These are phyloP conservation scores for Dryomyza anilis DNA, from an alignment of 2,888 invertebrate genomes.

Conservation along the genomic window DNA sequence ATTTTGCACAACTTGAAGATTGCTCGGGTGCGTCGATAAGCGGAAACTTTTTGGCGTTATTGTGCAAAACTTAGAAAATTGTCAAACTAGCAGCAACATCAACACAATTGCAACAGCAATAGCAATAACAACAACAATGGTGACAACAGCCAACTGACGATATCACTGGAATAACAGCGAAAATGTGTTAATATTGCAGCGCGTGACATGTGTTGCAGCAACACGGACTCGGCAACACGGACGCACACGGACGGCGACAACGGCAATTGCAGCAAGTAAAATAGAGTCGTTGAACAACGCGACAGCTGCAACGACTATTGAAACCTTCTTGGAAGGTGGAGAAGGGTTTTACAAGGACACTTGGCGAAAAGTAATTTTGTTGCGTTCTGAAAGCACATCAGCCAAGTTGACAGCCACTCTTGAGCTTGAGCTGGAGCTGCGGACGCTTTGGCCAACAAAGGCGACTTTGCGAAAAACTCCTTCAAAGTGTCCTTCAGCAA, in stretches of 20 bases:
- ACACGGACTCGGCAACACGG: neutral
- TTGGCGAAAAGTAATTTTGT: neutral
- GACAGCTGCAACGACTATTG: neutral
- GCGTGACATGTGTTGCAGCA: slow-evolving; percentile 9
- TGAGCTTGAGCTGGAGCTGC: neutral
- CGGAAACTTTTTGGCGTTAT: neutral
- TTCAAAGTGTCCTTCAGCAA: neutral
- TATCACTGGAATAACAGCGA: slow-evolving; percentile 10
- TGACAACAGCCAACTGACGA: neutral
- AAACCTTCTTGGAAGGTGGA: neutral
- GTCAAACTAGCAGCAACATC: neutral
- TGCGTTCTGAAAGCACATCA: neutral
- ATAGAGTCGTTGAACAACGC: neutral
- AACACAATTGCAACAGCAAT: neutral
- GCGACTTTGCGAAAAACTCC: neutral
- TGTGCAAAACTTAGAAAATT: neutral
- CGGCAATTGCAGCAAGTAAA: neutral
- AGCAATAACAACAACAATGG: neutral
- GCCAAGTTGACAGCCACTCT: neutral
- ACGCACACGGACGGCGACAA: neutral
- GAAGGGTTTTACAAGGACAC: neutral
- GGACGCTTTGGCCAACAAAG: neutral
- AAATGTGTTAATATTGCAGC: slow-evolving; percentile 24
- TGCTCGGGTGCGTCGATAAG: neutral
- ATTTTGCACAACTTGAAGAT: no score